These are phyloP conservation scores for Deroplatys truncata DNA, from an alignment of 2,888 invertebrate genomes.

Conservation along the genomic window DNA sequence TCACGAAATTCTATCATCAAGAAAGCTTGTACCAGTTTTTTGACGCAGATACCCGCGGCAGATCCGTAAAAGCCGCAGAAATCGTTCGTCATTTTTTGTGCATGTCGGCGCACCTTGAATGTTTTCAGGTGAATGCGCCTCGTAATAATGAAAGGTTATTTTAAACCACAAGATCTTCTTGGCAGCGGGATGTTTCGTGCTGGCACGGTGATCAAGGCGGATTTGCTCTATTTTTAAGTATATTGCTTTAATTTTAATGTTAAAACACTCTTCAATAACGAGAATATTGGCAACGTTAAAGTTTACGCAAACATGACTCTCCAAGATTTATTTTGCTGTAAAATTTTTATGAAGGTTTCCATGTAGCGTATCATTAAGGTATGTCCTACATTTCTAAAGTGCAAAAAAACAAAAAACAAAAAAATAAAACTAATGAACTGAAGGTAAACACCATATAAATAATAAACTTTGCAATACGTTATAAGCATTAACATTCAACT, in stretches of 20 bases:
- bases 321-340: background rate
- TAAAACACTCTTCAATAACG: background rate
- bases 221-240: background rate
- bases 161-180: background rate
- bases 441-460: background rate
- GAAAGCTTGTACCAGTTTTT: no score
- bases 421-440: no score
- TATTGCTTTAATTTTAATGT: background rate
- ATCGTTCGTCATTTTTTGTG: no score
- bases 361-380: background rate
- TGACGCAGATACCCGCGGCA: no score
- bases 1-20: no score
- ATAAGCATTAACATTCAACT: no score
- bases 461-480: no score
- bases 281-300: background rate
- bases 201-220: background rate
- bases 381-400: background rate
- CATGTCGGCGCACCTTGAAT: background rate
- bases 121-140: background rate
- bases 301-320: background rate
- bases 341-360: background rate
- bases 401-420: background rate
- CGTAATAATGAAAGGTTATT: background rate
- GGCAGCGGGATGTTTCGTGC: background rate
- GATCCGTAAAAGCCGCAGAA: no score